phyloP scores from a whole-genome alignment of 2,113 vertebrate species.

The Mobula birostris region DNA sequence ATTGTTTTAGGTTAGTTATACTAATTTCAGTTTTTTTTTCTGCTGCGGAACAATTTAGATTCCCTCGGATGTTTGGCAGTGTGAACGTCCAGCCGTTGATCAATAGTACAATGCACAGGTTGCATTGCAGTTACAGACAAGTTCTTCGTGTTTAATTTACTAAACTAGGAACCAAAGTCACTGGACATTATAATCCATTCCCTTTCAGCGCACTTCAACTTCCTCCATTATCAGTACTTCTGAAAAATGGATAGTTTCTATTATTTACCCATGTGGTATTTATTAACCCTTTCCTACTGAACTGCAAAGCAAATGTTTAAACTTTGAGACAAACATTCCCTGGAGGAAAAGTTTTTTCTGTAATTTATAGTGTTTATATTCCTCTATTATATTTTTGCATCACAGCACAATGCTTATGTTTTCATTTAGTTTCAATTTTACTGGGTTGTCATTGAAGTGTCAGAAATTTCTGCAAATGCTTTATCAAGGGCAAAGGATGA shows the following conservation, averaged over 20 bases:
- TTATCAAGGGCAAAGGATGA: not conserved
- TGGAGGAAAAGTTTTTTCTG: not conserved
- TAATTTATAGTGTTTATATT: slow-evolving; percentile 23
- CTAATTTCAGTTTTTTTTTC: slow-evolving; percentile 26
- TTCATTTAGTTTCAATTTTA: not conserved
- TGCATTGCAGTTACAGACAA: not conserved
- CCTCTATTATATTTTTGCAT: not conserved
- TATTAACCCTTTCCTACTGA: not conserved
- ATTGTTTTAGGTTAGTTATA: slow-evolving; percentile 17
- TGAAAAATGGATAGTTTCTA: not conserved
- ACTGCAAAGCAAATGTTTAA: not conserved
- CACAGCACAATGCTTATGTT: not conserved
- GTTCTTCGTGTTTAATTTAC: not conserved
- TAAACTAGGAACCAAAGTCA: no score
- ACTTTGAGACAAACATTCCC: not conserved
- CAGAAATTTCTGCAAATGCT: not conserved
- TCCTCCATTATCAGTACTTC: not conserved
- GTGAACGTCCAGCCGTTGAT: not conserved
- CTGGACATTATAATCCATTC: not conserved
- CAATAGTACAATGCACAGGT: not conserved
- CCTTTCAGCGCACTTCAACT: slow-evolving; percentile 1
- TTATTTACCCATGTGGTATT: not conserved
- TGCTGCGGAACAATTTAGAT: not conserved
- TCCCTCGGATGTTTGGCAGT: not conserved
- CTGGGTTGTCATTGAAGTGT: not conserved